Percentiles rank a stretch among this genome's conserved stretches.
These are phyloP conservation scores for Buceros bicornis DNA, from an alignment of 2,797 vertebrate species.

Conservation along the genomic window DNA sequence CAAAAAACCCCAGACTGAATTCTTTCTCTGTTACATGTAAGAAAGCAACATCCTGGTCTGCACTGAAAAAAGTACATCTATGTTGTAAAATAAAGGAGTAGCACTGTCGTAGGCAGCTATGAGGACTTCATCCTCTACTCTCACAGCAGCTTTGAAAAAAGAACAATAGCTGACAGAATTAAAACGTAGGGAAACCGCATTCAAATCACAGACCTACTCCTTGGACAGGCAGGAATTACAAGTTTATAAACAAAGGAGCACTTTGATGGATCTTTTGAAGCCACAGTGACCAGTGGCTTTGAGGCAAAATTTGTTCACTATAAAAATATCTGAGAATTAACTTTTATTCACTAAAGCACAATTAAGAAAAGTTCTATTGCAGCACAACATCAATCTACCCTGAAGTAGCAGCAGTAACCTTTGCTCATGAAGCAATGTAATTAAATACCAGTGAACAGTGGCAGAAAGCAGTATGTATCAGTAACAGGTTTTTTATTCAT, in stretches of 20 bases:
- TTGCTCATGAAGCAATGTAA: neutral
- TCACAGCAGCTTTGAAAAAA: neutral
- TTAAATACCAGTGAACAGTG: neutral
- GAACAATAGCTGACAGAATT: neutral
- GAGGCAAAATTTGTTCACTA: neutral
- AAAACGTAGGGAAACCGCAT: neutral
- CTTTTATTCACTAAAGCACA: neutral
- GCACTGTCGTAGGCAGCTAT: neutral
- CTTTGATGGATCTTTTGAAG: neutral
- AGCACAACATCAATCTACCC: neutral
- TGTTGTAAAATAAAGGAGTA: neutral
- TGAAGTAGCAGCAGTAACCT: neutral
- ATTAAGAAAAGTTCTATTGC: neutral
- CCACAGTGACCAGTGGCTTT: neutral
- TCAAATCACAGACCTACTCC: neutral
- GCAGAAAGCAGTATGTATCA: neutral
- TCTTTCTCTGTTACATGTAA: neutral
- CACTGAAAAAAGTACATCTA: neutral
- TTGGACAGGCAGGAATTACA: neutral
- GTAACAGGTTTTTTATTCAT: neutral
- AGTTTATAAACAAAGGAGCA: neutral
- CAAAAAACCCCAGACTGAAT: neutral
- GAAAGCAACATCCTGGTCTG: neutral
- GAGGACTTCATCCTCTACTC: neutral
- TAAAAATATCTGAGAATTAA: slow-evolving; percentile 7